Base-by-base conservation (phyloP, 2,113 vertebrate species). In the Odobenus rosmarus region DNA sequence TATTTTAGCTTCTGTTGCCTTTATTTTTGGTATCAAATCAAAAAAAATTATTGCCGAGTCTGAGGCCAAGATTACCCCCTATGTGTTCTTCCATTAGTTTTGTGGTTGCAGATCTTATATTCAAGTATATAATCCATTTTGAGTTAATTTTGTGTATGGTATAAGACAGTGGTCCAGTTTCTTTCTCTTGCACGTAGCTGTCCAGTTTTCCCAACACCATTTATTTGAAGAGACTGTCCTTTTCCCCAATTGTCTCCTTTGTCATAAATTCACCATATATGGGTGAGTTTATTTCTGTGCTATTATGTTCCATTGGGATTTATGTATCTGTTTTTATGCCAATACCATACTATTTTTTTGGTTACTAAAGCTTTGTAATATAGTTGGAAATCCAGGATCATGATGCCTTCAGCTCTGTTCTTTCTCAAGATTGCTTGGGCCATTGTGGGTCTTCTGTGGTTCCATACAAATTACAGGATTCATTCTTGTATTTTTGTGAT, bases 1-100 rank as follows among this genome's bases (percentile, higher is more conserved):
- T 94, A 33, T 62, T 80, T 93, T 62, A 18, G 9, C 79, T 92
- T 92, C 57, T 92, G 23, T 61, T 88, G 24, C n/a, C 55, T 94
- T 88, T 94, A 64, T 7, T 94, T 88, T 62, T 88, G 76, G 12
- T 24, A 57, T 88, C 13, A 61, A 69, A 42, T 51, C 51, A 28
- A 88, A 71, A 91, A 49, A 55, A 19, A 59, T 59, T 23, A 59
- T 59, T 59, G 13, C 64, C 55, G 82, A 89, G 64, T 26, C 33
- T 23, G 16, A 61, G 24, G 9, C 39, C 42, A 88, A 61, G 53
- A 4, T 59, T 92, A 49, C 55, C 4, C 46, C 5, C 69, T 33
- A 7, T 33, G 39, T 84, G n/a, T 72, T 84, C 64, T 94, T 82
- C 79, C 57, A 74, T 6, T 26, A 74, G 10, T 62, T 62, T 89